phyloP scores from a whole-genome alignment of 2,113 vertebrate species.

The Leptodactylus fuscus region DNA sequence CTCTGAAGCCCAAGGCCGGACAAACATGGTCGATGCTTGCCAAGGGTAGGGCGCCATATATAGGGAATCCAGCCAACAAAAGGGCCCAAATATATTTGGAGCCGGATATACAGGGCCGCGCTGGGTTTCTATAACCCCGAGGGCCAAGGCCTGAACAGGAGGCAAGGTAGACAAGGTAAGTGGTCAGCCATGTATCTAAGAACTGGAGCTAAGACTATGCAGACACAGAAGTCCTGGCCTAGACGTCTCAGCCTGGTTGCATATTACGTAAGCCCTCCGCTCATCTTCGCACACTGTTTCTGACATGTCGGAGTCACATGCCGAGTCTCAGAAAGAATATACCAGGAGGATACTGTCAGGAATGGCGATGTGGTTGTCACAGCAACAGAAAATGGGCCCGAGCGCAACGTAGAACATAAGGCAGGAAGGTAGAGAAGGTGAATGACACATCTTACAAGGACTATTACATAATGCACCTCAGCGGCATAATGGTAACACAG shows the following conservation, averaged over 20 bases:
- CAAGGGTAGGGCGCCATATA: too few relatives aligned
- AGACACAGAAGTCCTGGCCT: background rate
- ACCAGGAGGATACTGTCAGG: conserved; percentile 25
- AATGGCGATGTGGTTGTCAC: conserved; percentile 27
- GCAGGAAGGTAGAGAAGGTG: background rate
- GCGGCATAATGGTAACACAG: background rate
- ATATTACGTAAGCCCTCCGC: conserved; percentile 14
- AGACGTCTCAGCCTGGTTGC: background rate
- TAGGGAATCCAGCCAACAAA: too few relatives aligned
- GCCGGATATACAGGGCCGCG: too few relatives aligned
- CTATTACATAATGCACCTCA: background rate
- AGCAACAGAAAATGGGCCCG: conserved; percentile 18
- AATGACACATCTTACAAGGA: background rate
- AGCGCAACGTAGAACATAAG: background rate
- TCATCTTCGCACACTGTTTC: background rate
- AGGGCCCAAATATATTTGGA: too few relatives aligned
- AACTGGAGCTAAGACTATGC: background rate
- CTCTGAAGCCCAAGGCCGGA: too few relatives aligned
- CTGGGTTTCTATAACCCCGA: too few relatives aligned
- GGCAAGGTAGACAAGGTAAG: too few relatives aligned
- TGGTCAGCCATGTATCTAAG: too few relatives aligned
- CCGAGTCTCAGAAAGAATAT: conserved; percentile 10
- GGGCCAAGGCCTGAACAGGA: too few relatives aligned
- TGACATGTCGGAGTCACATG: conserved; percentile 37
- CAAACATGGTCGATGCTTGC: too few relatives aligned